Evolutionary conservation across 2,888 invertebrate species (phyloP).

Genomic region (Meliscaeva auricollis): DNA sequence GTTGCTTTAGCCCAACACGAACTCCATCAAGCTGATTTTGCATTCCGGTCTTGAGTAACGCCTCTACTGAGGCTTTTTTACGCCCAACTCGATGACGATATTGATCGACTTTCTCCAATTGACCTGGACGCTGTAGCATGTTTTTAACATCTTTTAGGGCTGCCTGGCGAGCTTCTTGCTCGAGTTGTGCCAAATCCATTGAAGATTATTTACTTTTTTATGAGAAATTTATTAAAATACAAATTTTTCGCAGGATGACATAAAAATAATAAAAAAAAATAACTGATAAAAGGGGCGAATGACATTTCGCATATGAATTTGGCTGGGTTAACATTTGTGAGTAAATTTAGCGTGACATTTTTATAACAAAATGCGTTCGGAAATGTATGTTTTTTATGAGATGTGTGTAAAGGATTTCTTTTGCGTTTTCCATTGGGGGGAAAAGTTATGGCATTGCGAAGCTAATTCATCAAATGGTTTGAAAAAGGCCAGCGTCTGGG

Average conservation of each 20-base stretch:
- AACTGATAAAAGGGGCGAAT: conserved; percentile 26
- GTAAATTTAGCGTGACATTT: neutral
- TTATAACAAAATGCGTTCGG: neutral
- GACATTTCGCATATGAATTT: conserved; percentile 23
- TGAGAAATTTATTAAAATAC: neutral
- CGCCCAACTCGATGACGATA: conserved; percentile 83
- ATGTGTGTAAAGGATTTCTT: neutral
- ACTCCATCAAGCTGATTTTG: conserved; percentile 99
- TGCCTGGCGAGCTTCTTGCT: conserved; percentile 90
- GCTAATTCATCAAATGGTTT: no score
- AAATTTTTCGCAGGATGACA: neutral
- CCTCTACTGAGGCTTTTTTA: conserved; percentile 83
- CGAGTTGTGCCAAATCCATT: conserved; percentile 88
- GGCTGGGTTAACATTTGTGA: conserved; percentile 30
- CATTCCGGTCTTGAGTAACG: conserved; percentile 95
- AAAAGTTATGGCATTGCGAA: no score
- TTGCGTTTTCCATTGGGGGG: neutral
- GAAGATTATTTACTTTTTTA: neutral
- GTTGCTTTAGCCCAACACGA: conserved; percentile 94
- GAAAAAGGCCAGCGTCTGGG: no score
- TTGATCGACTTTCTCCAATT: conserved; percentile 92
- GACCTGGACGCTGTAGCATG: conserved; percentile 97
- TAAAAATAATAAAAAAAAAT: neutral
- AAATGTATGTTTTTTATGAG: neutral
- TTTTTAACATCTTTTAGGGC: conserved; percentile 95